These are phyloP conservation scores for Eretmocerus hayati DNA, from an alignment of 2,888 invertebrate genomes.

Conservation along the genomic window DNA sequence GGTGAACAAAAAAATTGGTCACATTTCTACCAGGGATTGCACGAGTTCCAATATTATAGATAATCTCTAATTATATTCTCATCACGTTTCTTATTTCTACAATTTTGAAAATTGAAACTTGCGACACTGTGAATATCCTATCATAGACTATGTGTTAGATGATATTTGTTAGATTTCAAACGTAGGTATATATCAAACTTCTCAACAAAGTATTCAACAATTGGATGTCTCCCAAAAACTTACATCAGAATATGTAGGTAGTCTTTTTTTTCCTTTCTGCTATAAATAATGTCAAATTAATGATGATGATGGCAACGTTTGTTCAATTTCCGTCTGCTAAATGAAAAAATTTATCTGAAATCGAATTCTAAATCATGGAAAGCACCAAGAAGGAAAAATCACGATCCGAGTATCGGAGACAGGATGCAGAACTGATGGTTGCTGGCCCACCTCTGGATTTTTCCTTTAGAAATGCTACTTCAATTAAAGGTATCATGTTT, in stretches of 20 bases:
- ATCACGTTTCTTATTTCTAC: too few species aligned
- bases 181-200: too few species aligned
- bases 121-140: too few species aligned
- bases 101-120: too few species aligned
- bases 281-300: constrained; percentile 10
- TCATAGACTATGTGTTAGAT: too few species aligned
- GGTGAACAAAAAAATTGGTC: too few species aligned
- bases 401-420: constrained; percentile 29
- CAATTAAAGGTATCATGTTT: constrained; percentile 41
- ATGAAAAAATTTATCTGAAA: not conserved
- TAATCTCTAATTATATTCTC: too few species aligned
- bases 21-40: too few species aligned
- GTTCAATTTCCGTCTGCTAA: not conserved
- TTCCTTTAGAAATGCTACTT: constrained; percentile 42
- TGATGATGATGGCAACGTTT: constrained; percentile 1
- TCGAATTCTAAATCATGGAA: constrained; percentile 15
- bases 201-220: constrained; percentile 9
- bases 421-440: constrained; percentile 32
- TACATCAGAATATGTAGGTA: constrained; percentile 9
- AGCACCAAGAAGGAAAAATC: constrained; percentile 4
- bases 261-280: constrained; percentile 8
- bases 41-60: too few species aligned
- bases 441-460: constrained; percentile 45
- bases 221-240: constrained; percentile 11
- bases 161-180: too few species aligned